These are phyloP conservation scores for Taphrorychus bicolor DNA, from an alignment of 2,888 invertebrate genomes.

Conservation along the genomic window DNA sequence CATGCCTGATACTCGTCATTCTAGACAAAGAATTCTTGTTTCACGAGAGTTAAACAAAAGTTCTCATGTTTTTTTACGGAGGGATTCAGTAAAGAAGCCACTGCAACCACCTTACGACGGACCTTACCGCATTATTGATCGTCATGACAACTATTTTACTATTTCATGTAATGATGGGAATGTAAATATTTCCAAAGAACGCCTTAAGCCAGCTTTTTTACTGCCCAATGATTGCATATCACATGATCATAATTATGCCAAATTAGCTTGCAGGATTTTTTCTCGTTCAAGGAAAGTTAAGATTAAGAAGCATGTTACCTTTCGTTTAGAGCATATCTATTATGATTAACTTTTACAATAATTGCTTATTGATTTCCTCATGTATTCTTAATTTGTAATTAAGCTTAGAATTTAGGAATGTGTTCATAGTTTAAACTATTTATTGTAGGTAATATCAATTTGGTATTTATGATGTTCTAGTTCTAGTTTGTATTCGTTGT, in stretches of 20 bases:
- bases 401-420: no score
- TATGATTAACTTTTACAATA: no score
- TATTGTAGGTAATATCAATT: no score
- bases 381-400: no score
- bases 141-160: slow-evolving; percentile 8
- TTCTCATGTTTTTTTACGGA: slow-evolving; percentile 6
- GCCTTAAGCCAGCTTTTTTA: slow-evolving; percentile 4
- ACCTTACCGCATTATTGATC: neutral
- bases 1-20: neutral
- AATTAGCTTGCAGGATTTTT: no score
- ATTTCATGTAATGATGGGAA: neutral
- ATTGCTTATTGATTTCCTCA: no score
- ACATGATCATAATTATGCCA: neutral
- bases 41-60: neutral
- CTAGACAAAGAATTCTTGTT: neutral
- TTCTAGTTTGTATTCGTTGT: no score
- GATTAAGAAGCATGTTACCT: no score
- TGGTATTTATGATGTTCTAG: no score
- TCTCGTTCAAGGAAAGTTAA: no score
- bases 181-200: slow-evolving; percentile 7
- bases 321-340: no score
- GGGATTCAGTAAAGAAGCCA: slow-evolving; percentile 4
- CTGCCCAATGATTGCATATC: neutral
- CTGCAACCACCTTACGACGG: slow-evolving; percentile 12
- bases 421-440: no score